Conservation (phyloP, 2,888 invertebrate genomes). For the Oegoconia quadripuncta region DNA sequence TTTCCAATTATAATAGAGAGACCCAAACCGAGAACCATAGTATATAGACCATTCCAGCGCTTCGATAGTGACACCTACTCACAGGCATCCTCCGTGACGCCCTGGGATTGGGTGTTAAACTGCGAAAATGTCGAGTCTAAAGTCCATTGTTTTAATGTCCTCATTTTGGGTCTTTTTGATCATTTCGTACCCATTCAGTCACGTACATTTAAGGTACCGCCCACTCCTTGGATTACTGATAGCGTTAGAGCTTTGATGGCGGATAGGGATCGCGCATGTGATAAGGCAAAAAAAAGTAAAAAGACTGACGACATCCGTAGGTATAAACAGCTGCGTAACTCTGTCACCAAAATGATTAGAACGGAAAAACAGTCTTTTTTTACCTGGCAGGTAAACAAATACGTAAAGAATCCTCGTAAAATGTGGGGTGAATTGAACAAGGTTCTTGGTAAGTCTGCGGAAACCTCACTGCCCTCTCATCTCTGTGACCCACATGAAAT, state of each 20-base stretch:
- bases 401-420: background rate
- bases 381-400: background rate
- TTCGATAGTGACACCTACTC: too few species aligned
- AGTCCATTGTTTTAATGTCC: background rate
- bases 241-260: background rate
- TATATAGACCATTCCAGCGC: too few species aligned
- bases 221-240: conserved; percentile 8
- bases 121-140: background rate
- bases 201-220: conserved; percentile 3
- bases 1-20: too few species aligned
- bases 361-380: conserved; percentile 3
- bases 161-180: conserved; percentile 2
- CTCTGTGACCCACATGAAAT: background rate
- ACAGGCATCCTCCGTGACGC: too few species aligned
- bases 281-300: background rate
- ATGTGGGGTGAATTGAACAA: too few species aligned
- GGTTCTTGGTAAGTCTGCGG: background rate
- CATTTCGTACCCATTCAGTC: conserved; percentile 3
- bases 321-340: too few species aligned
- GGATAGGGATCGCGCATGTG: conserved; percentile 2
- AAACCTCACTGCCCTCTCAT: background rate
- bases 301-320: background rate
- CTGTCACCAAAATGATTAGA: background rate
- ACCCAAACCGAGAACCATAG: too few species aligned
- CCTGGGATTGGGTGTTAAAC: too few species aligned